Evolutionary conservation across 2,888 invertebrate species (phyloP).

Genomic region (Baronia brevicornis): DNA sequence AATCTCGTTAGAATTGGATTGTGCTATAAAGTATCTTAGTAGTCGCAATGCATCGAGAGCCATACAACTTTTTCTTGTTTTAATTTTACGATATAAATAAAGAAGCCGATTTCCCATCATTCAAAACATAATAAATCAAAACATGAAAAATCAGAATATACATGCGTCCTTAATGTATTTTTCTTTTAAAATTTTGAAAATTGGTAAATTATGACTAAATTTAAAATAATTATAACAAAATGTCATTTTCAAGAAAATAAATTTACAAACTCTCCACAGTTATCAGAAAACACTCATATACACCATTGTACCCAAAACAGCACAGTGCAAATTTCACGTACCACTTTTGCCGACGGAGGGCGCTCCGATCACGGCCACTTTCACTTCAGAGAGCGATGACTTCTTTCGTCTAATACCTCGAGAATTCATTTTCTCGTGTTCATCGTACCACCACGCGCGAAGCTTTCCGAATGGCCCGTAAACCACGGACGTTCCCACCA

Average conservation of each 20-base stretch:
- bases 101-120: too few relatives aligned
- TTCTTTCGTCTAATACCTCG: conserved; percentile 92
- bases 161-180: neutral
- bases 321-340: too few relatives aligned
- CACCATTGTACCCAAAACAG: neutral
- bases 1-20: too few relatives aligned
- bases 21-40: too few relatives aligned
- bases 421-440: conserved; percentile 77
- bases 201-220: neutral
- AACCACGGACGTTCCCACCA: conserved; percentile 38
- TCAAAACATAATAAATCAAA: neutral
- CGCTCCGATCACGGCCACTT: conserved; percentile 92
- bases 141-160: neutral
- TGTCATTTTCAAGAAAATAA: too few relatives aligned
- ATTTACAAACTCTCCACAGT: too few relatives aligned
- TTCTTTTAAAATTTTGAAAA: neutral
- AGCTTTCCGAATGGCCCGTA: conserved; percentile 36
- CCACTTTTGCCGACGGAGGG: conserved; percentile 95
- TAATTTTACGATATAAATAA: too few relatives aligned
- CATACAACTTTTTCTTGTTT: too few relatives aligned
- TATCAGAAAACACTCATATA: conserved; percentile 2
- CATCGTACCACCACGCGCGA: conserved; percentile 28
- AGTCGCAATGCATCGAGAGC: too few relatives aligned
- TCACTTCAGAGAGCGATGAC: conserved; percentile 91
- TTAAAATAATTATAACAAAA: neutral